Base-by-base conservation (phyloP, 2,797 vertebrate genomes). In the Sorex maritimensis region DNA sequence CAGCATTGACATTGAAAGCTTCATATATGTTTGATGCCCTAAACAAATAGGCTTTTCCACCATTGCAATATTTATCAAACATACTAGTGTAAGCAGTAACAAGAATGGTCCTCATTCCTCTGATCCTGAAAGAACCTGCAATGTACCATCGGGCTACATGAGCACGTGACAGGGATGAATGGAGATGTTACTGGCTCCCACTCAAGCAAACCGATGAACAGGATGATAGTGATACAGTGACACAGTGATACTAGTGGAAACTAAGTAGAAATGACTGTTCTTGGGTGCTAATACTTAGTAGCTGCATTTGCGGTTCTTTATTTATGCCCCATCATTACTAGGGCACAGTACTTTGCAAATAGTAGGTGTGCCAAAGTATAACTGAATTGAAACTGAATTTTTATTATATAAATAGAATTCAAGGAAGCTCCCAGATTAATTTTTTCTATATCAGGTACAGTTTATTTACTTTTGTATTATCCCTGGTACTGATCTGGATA, bases 401-500 rank as follows among this genome's bases (percentile, higher is more conserved):
- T 85, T 41, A 81, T 46, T 71, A 14, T n/a, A 68, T 87, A 85
- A 73, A 80, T 24, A 5, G 58, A 86, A 85, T 93, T 93, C 21
- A 91, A 77, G 68, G 83, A 80, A 85, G 86, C 86, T 23, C 9
- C 10, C 14, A 72, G 9, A 72, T 52, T 84, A 61, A 80, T 30
- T 75, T 82, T 73, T 28, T 93, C 38, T 58, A 69, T 46, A 1
- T 46, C 24, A 81, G 82, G 19, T 86, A 65, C 12, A 41, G 34
- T 83, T 55, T 71, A 34, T 69, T 88, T 80, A 11, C 6, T 46
- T 83, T 80, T 63, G 30, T 14, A 77, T 86, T 84, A 28, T 83
- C 28, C 23, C 68, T 87, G 30, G 14, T 77, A 88, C 21, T 69
- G 23, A 83, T 75, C 41, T 30, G 12, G 10, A 19, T 26, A 21